Evolutionary conservation across 2,113 vertebrate species (phyloP).

Genomic region (Meriones unguiculatus): DNA sequence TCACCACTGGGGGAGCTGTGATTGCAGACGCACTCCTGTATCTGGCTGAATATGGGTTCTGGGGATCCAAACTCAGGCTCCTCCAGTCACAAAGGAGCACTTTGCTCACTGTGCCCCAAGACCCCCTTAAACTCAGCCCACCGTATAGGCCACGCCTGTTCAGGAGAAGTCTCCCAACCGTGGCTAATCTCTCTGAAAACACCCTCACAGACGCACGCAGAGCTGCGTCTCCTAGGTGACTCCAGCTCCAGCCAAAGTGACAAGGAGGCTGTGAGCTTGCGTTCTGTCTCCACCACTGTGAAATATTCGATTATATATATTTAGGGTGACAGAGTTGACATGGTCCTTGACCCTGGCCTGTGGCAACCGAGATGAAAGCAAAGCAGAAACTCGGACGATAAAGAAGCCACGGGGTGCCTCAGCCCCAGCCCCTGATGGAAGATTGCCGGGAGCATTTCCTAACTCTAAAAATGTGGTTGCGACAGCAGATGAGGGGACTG

Average conservation of each 20-base stretch:
- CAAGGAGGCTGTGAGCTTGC: not conserved
- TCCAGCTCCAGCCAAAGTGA: not conserved
- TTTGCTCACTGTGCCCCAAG: not conserved
- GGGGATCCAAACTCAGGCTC: not conserved
- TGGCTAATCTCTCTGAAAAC: not conserved
- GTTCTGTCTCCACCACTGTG: no score
- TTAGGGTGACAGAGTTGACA: not conserved
- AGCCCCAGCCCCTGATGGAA: not conserved
- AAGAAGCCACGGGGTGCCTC: not conserved
- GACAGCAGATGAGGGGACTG: not conserved
- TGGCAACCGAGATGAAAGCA: not conserved
- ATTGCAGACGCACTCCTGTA: not conserved
- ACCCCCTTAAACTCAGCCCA: not conserved
- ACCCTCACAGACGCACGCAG: not conserved
- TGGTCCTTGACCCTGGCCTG: not conserved
- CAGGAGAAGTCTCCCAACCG: not conserved
- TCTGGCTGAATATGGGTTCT: not conserved
- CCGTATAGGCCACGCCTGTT: no score
- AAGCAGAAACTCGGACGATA: not conserved
- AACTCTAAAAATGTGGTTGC: not conserved
- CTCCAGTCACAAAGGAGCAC: not conserved
- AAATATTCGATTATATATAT: not conserved
- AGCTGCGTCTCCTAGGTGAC: not conserved
- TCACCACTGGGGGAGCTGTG: not conserved
- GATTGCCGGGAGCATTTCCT: not conserved